Conservation (phyloP, 2,888 invertebrate genomes). For the Plemyria rubiginata region DNA sequence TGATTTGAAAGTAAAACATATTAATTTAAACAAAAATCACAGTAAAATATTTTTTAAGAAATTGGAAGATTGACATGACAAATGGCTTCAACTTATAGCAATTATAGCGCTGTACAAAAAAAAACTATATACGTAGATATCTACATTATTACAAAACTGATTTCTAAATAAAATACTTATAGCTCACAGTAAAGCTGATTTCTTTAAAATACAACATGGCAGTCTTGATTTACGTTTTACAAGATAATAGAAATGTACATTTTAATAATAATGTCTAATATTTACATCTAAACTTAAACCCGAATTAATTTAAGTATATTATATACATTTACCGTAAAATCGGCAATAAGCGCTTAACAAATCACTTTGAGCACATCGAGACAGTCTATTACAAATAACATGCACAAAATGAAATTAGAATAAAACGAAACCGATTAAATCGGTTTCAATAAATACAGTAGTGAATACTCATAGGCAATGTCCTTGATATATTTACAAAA, state of each 20-base stretch:
- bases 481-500: slow-evolving; percentile 64
- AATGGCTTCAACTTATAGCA: background rate
- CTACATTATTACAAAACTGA: slow-evolving; percentile 7
- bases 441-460: slow-evolving; percentile 79
- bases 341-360: slow-evolving; percentile 82
- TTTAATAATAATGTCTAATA: slow-evolving; percentile 52
- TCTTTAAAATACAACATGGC: slow-evolving; percentile 78
- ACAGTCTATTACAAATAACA: slow-evolving; percentile 64
- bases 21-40: too few species aligned
- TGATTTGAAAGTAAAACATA: too few species aligned
- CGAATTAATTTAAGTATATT: slow-evolving; percentile 73
- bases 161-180: slow-evolving; percentile 66
- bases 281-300: slow-evolving; percentile 78
- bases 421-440: slow-evolving; percentile 72
- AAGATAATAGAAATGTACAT: slow-evolving; percentile 72
- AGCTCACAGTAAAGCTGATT: slow-evolving; percentile 82
- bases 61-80: background rate
- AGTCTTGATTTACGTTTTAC: slow-evolving; percentile 79
- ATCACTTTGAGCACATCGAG: slow-evolving; percentile 81
- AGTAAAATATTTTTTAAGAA: too few species aligned
- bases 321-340: slow-evolving; percentile 84
- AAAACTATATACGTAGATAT: background rate
- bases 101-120: background rate
- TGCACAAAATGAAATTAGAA: slow-evolving; percentile 76
- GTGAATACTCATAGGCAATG: slow-evolving; percentile 80